phyloP scores from a whole-genome alignment of 2,113 vertebrate genomes.

The Rhizomys pruinosus region DNA sequence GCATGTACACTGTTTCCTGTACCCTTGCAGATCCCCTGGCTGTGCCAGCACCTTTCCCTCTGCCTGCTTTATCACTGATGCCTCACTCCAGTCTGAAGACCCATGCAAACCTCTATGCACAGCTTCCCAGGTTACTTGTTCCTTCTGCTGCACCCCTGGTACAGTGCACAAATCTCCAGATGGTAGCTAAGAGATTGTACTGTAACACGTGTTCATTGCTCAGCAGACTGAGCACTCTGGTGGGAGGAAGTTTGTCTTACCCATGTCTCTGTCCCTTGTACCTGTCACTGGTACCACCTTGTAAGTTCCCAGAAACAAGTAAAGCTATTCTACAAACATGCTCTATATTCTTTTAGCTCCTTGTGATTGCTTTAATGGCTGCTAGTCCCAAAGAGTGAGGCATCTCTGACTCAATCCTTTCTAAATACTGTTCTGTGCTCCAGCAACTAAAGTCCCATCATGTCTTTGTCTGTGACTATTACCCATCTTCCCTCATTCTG shows the following conservation, averaged over 20 bases:
- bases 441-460: not conserved
- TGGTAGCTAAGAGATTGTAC: not conserved
- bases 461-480: not conserved
- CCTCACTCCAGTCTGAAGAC: not conserved
- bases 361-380: not conserved
- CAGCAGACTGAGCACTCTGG: not conserved
- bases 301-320: not conserved
- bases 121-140: no score
- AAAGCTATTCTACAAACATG: not conserved
- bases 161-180: no score
- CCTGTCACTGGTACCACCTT: not conserved
- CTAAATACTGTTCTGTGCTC: not conserved
- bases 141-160: no score
- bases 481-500: not conserved
- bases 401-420: not conserved
- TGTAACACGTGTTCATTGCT: not conserved
- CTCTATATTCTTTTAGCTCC: not conserved
- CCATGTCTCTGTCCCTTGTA: not conserved
- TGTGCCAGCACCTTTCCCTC: not conserved
- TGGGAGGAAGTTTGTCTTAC: not conserved
- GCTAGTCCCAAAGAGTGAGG: not conserved
- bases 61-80: accelerated
- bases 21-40: no score
- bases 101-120: no score
- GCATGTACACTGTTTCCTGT: not conserved